A percentile compares a stretch with the other conserved stretches of the same genome.
phyloP scores from a whole-genome alignment of 2,797 vertebrate species.

The Amblyraja radiata region DNA sequence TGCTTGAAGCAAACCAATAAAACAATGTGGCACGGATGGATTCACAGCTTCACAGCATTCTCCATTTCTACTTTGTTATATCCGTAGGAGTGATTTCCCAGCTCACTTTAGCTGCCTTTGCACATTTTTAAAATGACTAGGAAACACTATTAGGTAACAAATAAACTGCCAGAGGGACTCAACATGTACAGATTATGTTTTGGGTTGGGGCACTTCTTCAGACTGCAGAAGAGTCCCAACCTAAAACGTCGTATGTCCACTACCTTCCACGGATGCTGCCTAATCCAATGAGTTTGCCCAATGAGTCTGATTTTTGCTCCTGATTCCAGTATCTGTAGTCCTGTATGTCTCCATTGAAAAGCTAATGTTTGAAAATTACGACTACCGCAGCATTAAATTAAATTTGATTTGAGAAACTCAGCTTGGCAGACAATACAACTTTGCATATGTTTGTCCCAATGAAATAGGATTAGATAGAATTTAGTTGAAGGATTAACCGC shows the following conservation, averaged over 20 bases:
- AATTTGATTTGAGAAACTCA: not conserved
- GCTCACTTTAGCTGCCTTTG: not conserved
- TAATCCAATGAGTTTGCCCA: no score
- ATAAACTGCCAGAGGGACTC: no score
- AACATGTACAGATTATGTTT: no score
- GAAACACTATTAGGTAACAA: not conserved
- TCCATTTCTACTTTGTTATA: not conserved
- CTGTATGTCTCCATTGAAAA: not conserved
- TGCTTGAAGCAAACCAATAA: not conserved
- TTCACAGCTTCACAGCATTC: not conserved
- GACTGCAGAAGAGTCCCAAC: no score
- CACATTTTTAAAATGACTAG: not conserved
- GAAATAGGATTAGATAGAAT: slow-evolving; percentile 23
- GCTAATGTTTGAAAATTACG: not conserved
- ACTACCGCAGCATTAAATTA: not conserved
- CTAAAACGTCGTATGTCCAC: no score
- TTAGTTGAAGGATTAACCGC: slow-evolving; percentile 12
- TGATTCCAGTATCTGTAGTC: no score
- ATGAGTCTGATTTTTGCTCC: no score
- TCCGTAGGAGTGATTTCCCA: not conserved
- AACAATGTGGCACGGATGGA: not conserved
- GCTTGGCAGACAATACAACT: not conserved
- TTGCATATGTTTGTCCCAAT: not conserved
- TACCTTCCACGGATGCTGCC: no score
- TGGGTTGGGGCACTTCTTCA: no score